Base-by-base conservation (phyloP, 2,888 invertebrate genomes). In the Pristionchus maxplancki region DNA sequence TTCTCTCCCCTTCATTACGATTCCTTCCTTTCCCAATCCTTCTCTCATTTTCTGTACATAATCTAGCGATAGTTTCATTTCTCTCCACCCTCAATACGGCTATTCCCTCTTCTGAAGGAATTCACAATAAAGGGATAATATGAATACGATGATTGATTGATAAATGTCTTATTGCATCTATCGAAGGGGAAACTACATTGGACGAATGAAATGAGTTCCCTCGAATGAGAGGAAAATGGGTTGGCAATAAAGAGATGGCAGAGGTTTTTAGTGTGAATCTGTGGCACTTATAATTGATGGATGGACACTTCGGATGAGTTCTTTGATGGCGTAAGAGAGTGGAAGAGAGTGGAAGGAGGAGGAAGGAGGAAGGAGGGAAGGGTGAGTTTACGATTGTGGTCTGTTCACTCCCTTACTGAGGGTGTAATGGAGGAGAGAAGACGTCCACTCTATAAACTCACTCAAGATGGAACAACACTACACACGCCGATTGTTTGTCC, bases 241-340 rank as follows among this genome's bases (percentile, higher is more conserved):
- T 1, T 74, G 9, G 71, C 24, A 31, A 64, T 71, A 37, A 71
- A 71, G 34, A 20, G 31, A 37, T 8, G 71, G 44, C 28, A 78
- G 78, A 78, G 11, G 44, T 48, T 74, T 67, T 78, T 9, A 78
- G 78, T 78, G 78, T 28, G 78, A 78, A 78, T 44, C 28, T 28
- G 64, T 37, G 78, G 44, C 44, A 44, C 24, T 48, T 78, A 44
- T 78, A 78, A 78, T 78, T 78, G 78, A 78, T 78, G 24, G 78
- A 78, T 78, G 78, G 78, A 40, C 31, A 71, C 37, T 71, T 37
- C 64, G 64, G 71, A 44, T 78, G 78, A 78, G 78, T 78, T 78
- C 78, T 78, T 78, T 78, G 78, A 78, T 78, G 78, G 78, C 78
- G 78, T 78, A 78, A 78, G 48, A 44, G 44, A 44, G 44, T 44